Evolutionary conservation across 2,888 invertebrate genomes (phyloP).

Genomic region (Alloscopus bannaensis): DNA sequence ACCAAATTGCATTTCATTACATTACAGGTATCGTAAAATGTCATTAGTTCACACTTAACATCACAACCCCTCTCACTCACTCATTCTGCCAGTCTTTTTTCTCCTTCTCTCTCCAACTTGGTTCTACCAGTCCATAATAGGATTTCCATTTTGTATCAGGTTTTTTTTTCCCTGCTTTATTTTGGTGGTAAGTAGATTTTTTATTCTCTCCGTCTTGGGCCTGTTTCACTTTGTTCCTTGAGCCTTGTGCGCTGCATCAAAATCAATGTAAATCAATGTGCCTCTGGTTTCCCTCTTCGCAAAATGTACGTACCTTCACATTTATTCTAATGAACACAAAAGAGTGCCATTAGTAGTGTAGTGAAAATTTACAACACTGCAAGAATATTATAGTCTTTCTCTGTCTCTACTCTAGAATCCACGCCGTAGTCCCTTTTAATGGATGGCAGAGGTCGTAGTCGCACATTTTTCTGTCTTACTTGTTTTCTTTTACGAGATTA

Average conservation of each 20-base stretch:
- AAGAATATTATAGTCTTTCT: too few species aligned
- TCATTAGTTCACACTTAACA: slow-evolving; percentile 70
- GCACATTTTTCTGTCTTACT: too few species aligned
- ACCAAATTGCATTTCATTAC: slow-evolving; percentile 65
- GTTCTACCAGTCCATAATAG: too few species aligned
- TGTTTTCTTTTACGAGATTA: too few species aligned
- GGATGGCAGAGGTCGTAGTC: too few species aligned
- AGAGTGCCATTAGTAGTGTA: too few species aligned
- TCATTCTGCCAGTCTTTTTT: slow-evolving; percentile 51
- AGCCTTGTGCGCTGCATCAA: background rate
- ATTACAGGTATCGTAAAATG: slow-evolving; percentile 68
- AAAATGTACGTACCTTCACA: background rate
- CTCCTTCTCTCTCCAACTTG: too few species aligned
- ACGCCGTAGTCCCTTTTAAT: too few species aligned
- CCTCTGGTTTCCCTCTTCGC: background rate
- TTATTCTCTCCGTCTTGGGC: background rate
- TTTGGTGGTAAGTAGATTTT: background rate
- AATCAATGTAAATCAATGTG: background rate
- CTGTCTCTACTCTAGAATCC: too few species aligned
- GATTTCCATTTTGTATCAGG: slow-evolving; percentile 32
- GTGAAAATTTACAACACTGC: too few species aligned
- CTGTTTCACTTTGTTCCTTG: background rate
- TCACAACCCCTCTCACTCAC: slow-evolving; percentile 57
- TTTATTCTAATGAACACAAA: too few species aligned
- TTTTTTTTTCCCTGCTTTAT: too few species aligned